A percentile compares a stretch with the other conserved stretches of the same genome.
Evolutionary conservation across 2,113 vertebrate genomes (phyloP).

Genomic region (Anguilla rostrata): DNA sequence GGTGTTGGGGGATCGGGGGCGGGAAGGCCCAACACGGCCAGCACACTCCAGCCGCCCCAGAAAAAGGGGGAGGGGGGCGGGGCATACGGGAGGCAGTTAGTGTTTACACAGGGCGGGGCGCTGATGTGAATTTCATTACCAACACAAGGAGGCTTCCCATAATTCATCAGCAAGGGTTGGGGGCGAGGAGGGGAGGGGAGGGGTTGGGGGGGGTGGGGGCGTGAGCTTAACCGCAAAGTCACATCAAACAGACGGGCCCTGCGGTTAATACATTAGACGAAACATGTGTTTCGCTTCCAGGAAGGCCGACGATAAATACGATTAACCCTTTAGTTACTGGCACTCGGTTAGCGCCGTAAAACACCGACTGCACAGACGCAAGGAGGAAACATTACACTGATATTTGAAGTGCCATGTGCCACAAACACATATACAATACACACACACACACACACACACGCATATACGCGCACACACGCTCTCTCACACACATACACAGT

Average conservation of each 20-base stretch:
- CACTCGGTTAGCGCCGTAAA: not conserved
- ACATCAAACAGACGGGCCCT: not conserved
- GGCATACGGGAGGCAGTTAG: not conserved
- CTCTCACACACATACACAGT: no score
- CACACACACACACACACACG: no score
- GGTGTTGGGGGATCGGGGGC: no score
- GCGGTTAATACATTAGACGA: not conserved
- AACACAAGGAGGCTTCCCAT: slow-evolving; percentile 4
- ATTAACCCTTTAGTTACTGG: slow-evolving; percentile 14
- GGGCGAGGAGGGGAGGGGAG: no score
- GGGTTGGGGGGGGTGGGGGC: not conserved
- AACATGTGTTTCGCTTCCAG: slow-evolving; percentile 19
- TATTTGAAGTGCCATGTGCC: not conserved
- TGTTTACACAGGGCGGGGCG: not conserved
- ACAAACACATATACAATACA: no score
- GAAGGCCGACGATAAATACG: slow-evolving; percentile 6
- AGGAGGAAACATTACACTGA: not conserved
- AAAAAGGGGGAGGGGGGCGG: not conserved
- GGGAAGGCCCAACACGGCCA: not conserved
- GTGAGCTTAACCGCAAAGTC: slow-evolving; percentile 1
- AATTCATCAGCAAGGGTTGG: not conserved
- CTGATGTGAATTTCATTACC: slow-evolving; percentile 11
- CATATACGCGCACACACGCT: no score
- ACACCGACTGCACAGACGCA: not conserved
- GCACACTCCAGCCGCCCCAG: not conserved